Percentiles rank a stretch among this genome's conserved stretches.
Evolutionary conservation across 2,888 invertebrate species (phyloP).

Genomic region (Macropis europaea): DNA sequence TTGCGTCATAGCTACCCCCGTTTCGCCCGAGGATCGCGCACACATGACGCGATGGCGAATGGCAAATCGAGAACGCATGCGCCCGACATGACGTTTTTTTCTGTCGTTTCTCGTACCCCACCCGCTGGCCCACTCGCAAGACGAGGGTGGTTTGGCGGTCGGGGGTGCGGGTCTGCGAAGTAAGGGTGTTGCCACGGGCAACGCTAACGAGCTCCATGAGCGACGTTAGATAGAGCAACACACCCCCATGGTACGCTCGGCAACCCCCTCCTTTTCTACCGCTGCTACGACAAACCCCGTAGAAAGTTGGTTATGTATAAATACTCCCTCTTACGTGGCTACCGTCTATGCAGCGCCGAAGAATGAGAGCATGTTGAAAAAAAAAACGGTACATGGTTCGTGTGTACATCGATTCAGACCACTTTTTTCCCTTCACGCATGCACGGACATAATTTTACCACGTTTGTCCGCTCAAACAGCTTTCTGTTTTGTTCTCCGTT

Average conservation of each 20-base stretch:
- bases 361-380: not conserved
- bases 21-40: conserved; percentile 57
- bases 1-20: conserved; percentile 43
- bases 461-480: conserved; percentile 13
- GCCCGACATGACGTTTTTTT: conserved; percentile 55
- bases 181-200: conserved; percentile 78
- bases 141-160: conserved; percentile 65
- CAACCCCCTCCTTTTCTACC: conserved; percentile 43
- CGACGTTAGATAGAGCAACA: conserved; percentile 78
- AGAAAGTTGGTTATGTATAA: conserved; percentile 72
- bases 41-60: conserved; percentile 70
- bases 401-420: conserved; percentile 26
- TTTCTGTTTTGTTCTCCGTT: conserved; percentile 2
- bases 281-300: conserved; percentile 61
- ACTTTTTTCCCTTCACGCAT: not conserved
- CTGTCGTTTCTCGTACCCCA: conserved; percentile 55
- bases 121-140: conserved; percentile 57
- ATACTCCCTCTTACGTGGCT: conserved; percentile 60
- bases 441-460: conserved; percentile 32
- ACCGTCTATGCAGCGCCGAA: conserved; percentile 16
- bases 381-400: not conserved
- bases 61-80: conserved; percentile 62
- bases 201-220: conserved; percentile 80
- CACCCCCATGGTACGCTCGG: conserved; percentile 66
- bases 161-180: conserved; percentile 64